Conservation (phyloP, 2,888 invertebrate species). For the Rhingia rostrata region DNA sequence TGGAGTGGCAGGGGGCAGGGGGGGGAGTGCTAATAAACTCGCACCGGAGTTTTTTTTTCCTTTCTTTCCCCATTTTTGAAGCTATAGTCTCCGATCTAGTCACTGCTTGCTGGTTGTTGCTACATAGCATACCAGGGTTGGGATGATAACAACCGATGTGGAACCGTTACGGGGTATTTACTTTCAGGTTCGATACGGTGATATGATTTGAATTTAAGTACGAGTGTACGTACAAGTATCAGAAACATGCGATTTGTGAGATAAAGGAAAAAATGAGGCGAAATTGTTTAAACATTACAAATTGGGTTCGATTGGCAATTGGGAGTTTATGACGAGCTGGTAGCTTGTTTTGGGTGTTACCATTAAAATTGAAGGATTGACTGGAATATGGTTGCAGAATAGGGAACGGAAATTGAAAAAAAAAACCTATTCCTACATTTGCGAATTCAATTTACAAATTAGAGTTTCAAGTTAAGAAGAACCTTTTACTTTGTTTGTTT, state of each 20-base stretch:
- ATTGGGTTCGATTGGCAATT: background rate
- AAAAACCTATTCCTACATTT: no score
- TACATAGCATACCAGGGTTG: slow-evolving; percentile 57
- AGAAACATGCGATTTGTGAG: slow-evolving; percentile 52
- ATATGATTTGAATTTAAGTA: slow-evolving; percentile 67
- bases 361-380: no score
- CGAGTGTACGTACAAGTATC: slow-evolving; percentile 7
- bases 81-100: background rate
- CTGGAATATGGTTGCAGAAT: no score
- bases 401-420: no score
- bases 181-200: slow-evolving; percentile 75
- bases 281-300: background rate
- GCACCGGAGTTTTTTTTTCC: slow-evolving; percentile 47
- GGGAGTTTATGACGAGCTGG: background rate
- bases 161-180: slow-evolving; percentile 75
- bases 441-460: no score
- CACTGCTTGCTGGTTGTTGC: slow-evolving; percentile 35
- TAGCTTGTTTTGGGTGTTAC: background rate
- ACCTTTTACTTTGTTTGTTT: no score
- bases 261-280: background rate
- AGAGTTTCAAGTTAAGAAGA: no score
- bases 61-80: slow-evolving; percentile 6
- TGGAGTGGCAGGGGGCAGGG: slow-evolving; percentile 35
- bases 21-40: slow-evolving; percentile 57
- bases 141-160: slow-evolving; percentile 71